Conservation (phyloP, 1,140 invertebrate species). For the Rhagoletis zephyria region DNA sequence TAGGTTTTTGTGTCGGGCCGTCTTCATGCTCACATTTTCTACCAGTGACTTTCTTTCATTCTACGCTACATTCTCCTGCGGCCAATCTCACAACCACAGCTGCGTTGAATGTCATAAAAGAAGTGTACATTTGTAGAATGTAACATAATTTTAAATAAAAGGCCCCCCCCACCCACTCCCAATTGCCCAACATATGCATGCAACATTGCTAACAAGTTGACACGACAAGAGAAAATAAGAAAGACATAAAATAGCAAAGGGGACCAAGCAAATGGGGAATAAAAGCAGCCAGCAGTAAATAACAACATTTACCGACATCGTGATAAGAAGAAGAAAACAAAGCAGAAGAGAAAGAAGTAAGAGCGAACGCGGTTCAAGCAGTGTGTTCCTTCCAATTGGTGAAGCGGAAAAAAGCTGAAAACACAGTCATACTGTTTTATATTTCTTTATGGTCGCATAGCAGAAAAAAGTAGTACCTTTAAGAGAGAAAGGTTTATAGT, state of each 20-base stretch:
- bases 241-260: not conserved
- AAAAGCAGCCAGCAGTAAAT: conserved; percentile 32
- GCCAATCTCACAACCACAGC: not conserved
- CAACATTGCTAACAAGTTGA: not conserved
- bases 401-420: no score
- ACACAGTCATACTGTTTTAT: no score
- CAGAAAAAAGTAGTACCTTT: no score
- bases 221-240: conserved; percentile 6
- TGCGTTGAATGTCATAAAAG: not conserved
- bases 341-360: not conserved
- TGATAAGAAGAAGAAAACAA: not conserved
- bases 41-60: no score
- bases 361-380: no score
- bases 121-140: not conserved
- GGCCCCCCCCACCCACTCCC: no score
- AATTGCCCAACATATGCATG: not conserved
- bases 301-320: not conserved
- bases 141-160: conserved; percentile 45
- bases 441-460: no score
- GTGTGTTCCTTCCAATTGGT: no score
- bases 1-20: not conserved
- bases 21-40: not conserved
- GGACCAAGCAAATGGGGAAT: not conserved
- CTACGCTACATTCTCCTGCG: not conserved
- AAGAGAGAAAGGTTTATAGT: no score